A percentile compares a stretch with the other conserved stretches of the same genome.
Conservation (phyloP, 2,888 invertebrate genomes). For the Epirrita christyi region DNA sequence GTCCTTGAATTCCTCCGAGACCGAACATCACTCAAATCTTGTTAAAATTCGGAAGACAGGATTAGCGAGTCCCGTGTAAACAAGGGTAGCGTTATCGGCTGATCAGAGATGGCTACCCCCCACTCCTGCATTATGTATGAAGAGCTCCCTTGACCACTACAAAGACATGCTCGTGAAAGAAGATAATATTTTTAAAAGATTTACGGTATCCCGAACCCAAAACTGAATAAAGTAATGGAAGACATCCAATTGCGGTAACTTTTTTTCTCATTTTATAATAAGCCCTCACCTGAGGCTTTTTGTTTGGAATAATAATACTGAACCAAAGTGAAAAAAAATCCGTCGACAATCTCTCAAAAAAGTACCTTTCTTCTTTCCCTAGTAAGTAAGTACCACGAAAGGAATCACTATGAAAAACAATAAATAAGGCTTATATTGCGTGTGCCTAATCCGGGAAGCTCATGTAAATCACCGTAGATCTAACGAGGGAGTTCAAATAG, state of each 20-base stretch:
- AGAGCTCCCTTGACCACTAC: constrained; percentile 58
- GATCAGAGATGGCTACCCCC: constrained; percentile 68
- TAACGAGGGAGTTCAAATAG: constrained; percentile 68
- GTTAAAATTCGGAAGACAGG: constrained; percentile 72
- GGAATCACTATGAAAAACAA: constrained; percentile 40
- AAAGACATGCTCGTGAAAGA: constrained; percentile 42
- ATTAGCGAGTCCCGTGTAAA: constrained; percentile 73
- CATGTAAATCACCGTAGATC: constrained; percentile 64
- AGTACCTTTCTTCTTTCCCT: too few species aligned
- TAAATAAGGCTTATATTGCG: constrained; percentile 51
- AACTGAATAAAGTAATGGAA: constrained; percentile 12
- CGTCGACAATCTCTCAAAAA: background rate
- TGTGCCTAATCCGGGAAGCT: constrained; percentile 60
- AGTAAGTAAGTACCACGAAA: background rate
- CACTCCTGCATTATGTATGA: constrained; percentile 72
- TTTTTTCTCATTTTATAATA: constrained; percentile 1
- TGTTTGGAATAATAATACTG: constrained; percentile 6
- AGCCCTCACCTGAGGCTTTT: background rate
- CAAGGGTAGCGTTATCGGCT: constrained; percentile 70
- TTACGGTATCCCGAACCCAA: constrained; percentile 18
- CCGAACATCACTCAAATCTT: constrained; percentile 70
- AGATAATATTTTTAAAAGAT: constrained; percentile 20
- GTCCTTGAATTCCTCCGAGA: constrained; percentile 46
- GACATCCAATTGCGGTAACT: constrained; percentile 4
- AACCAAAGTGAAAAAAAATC: constrained; percentile 5